Base-by-base conservation (phyloP, 2,888 invertebrate genomes). In the Tipula vernalis region DNA sequence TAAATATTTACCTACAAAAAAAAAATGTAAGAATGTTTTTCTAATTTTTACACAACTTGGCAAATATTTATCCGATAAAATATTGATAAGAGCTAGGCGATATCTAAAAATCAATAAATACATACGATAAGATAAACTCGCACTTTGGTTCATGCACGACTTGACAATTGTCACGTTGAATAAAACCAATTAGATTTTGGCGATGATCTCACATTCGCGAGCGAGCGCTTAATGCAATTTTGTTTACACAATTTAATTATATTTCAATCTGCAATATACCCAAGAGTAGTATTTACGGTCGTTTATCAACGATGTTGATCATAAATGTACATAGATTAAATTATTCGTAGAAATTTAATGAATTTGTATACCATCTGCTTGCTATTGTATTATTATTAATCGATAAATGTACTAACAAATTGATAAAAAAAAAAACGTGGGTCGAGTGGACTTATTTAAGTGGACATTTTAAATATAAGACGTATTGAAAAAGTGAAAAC, bases 401-500 rank as follows among this genome's bases (percentile, higher is more conserved):
- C n/a, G n/a, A 44, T 44, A 44, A 44, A 44, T 44, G 44, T 44
- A 44, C 44, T 44, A 44, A 44, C 12, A 44, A 44, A 47, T 47
- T n/a, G 47, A 13, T 47, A 13, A 13, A 57, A 28, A 57, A 28
- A 28, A 57, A 57, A 57, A 57, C n/a, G 51, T 57, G 51, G 18
- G 18, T 12, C 15, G 51, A 15, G n/a, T 2, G 15, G 15, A 15
- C 15, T 12, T n/a, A n/a, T n/a, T n/a, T 6, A 57, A 47, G 28
- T 28, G 28, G 2, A 28, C 28, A 2, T 47, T 47, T 47, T 47
- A 12, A 13, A 86, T 71, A 6, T 39, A 39, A 39, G 39, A 3
- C 39, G 6, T 39, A 39, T 39, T 6, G 5, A 39, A 44, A 44
- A 12, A 44, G 0, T 44, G 10, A 3, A 44, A 86, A 89, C 89